phyloP scores from a whole-genome alignment of 2,797 vertebrate genomes.

The Tamandua tetradactyla region DNA sequence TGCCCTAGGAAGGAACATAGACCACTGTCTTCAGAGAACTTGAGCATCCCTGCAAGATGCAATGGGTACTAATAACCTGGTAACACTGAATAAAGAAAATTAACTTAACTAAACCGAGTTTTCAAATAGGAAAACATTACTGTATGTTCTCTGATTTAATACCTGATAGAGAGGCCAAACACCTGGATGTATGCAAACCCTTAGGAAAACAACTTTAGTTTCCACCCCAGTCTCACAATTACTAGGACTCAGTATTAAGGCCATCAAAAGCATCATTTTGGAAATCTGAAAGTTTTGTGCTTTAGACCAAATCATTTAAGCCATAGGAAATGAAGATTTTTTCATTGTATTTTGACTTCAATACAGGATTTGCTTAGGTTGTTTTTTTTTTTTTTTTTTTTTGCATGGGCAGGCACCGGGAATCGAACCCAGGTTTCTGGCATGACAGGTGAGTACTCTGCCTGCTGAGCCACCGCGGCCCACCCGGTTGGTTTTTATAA shows the following conservation, averaged over 20 bases:
- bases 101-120: not conserved
- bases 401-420: too few relatives aligned
- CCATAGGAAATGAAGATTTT: not conserved
- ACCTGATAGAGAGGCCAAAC: not conserved
- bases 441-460: too few relatives aligned
- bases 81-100: not conserved
- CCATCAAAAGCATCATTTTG: not conserved
- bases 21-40: not conserved
- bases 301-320: constrained; percentile 17
- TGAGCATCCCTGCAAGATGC: not conserved
- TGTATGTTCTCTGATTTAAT: not conserved
- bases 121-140: not conserved
- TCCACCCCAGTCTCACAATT: not conserved
- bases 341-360: not conserved
- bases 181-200: not conserved
- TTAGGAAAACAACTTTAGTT: constrained; percentile 19
- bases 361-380: not conserved
- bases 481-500: not conserved
- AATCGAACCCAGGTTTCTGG: too few relatives aligned
- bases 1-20: not conserved
- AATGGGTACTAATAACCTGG: not conserved
- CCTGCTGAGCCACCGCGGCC: too few relatives aligned
- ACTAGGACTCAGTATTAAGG: not conserved
- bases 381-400: too few relatives aligned
- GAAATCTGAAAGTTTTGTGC: not conserved